Conservation (phyloP, 64 coral and sea anemone genomes). For the Dendrophyllia cribrosa region DNA sequence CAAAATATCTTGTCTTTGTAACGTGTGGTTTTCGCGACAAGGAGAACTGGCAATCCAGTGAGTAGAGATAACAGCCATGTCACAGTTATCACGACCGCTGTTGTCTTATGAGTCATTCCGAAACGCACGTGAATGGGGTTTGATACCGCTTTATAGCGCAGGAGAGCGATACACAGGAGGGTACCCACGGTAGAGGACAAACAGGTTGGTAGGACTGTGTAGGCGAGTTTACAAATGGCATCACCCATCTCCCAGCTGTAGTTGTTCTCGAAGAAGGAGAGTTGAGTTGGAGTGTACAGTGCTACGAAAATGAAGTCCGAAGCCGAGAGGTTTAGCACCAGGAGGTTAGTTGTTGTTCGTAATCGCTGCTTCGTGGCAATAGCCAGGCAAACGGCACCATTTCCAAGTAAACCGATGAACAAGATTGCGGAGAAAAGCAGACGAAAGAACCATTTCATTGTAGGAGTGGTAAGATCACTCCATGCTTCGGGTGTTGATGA, state of each 20-base stretch:
- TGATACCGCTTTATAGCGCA: conserved; percentile 81
- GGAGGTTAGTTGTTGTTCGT: neutral
- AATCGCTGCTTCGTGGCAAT: neutral
- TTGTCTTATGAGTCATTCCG: conserved; percentile 53
- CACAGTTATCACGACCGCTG: conserved; percentile 53
- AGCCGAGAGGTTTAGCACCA: conserved; percentile 24
- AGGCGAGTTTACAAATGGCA: conserved; percentile 63
- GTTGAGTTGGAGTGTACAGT: conserved; percentile 20
- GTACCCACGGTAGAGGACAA: conserved; percentile 77
- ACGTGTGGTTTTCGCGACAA: conserved; percentile 69
- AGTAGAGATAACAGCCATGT: conserved; percentile 87
- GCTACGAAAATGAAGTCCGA: conserved; percentile 8
- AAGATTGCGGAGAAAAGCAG: conserved; percentile 8
- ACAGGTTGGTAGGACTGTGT: conserved; percentile 74
- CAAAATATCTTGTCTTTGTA: conserved; percentile 60
- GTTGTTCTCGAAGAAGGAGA: conserved; percentile 34
- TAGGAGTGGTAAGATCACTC: conserved; percentile 23
- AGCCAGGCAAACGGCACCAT: conserved; percentile 8
- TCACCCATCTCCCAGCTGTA: conserved; percentile 85
- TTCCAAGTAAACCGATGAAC: neutral
- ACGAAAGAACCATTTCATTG: conserved; percentile 35
- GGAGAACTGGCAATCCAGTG: conserved; percentile 67
- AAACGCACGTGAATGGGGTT: conserved; percentile 54
- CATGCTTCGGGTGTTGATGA: conserved; percentile 1
- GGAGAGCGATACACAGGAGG: conserved; percentile 66